Base-by-base conservation (phyloP, 2,113 vertebrate species). In the Equus przewalskii region DNA sequence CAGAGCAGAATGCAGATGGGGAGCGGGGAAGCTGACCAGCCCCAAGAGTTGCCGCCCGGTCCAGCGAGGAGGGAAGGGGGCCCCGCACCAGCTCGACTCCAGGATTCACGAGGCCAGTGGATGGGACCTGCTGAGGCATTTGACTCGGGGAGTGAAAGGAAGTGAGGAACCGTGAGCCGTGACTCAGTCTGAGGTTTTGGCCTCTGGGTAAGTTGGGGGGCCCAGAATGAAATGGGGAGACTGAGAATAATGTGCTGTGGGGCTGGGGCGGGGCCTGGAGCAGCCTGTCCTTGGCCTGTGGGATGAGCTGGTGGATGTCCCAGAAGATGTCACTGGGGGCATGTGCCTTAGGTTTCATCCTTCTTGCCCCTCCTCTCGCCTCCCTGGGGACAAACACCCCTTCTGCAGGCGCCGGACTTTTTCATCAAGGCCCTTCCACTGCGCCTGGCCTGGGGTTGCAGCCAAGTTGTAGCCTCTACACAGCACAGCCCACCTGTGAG, bases 211-310 rank as follows among this genome's bases (percentile, higher is more conserved):
- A 81, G 44, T 0, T 0, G 3, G 30, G 72, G n/a, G 36, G 6
- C 21, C 44, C 12, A 0, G 33, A 12, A n/a, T 3, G 67, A 54
- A 69, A 41, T 14, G 88, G 33, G 69, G 82, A 36, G n/a, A 3
- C 24, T 3, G n/a, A 44, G 70, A 54, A 22, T 9, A 41, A 21
- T 1, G 16, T 7, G 44, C 62, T 8, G 4, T 3, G 16, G 51
- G 10, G 7, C 7, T 33, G 11, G 33, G 33, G 30, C 2, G 36
- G 41, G 60, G 13, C n/a, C 41, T 0, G 1, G 54, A 28, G 21
- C 67, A 22, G 49, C 26, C 41, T 11, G 3, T 41, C 26, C 51
- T 14, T 1, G 51, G 7, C 24, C 10, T 21, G 69, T 26, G 60
- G 69, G 60, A 62, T 4, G 14, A 58, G 84, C 56, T 33, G 12